Percentiles rank a stretch among this genome's conserved stretches.
These are phyloP conservation scores for Zingel zingel DNA, from an alignment of 2,113 vertebrate species.

Conservation along the genomic window DNA sequence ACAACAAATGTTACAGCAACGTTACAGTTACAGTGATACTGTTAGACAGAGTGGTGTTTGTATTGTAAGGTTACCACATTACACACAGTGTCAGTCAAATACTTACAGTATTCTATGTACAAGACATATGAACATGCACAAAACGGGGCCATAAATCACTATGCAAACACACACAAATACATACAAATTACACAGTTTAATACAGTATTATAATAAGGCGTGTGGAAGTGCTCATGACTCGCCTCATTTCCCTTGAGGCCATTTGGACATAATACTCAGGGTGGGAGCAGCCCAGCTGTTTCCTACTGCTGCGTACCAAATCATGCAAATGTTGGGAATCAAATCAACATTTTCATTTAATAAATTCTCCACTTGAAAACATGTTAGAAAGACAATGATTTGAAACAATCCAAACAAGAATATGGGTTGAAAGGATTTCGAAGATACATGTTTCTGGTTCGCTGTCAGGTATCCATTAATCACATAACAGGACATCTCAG, in stretches of 20 bases:
- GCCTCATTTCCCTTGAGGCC: conserved; percentile 11
- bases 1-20: conserved; percentile 51
- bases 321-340: conserved; percentile 12
- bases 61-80: conserved; percentile 45
- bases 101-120: conserved; percentile 68
- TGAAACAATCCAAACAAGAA: not conserved
- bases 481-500: conserved; percentile 1
- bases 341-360: conserved; percentile 12
- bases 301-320: conserved; percentile 37
- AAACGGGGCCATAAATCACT: not conserved
- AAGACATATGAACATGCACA: conserved; percentile 45
- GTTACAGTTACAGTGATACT: conserved; percentile 66
- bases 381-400: not conserved
- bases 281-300: conserved; percentile 48
- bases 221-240: conserved; percentile 48
- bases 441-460: not conserved
- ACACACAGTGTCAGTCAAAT: conserved; percentile 68
- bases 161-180: conserved; percentile 32
- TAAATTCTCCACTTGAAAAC: not conserved
- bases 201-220: conserved; percentile 47
- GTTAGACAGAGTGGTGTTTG: conserved; percentile 59
- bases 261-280: conserved; percentile 6
- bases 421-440: not conserved
- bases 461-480: not conserved
- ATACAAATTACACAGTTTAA: conserved; percentile 47